phyloP scores from a whole-genome alignment of 37 sponge, comb jelly and placozoan species.

The Oopsacas minuta region DNA sequence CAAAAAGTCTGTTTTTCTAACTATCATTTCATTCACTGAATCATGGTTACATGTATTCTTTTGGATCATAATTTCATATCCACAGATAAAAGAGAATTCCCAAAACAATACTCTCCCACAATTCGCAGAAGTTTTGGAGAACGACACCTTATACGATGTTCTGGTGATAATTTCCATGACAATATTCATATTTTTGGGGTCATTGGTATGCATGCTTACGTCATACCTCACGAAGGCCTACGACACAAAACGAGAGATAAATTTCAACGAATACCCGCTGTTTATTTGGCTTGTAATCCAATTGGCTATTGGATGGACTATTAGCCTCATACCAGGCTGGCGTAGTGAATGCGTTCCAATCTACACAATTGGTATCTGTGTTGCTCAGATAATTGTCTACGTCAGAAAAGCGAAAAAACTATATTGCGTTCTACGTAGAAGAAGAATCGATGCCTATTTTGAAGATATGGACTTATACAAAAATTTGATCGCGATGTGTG shows the following conservation, averaged over 20 bases:
- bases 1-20: background rate
- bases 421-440: background rate
- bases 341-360: background rate
- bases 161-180: background rate
- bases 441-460: background rate
- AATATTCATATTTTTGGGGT: background rate
- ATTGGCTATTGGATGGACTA: background rate
- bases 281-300: background rate
- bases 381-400: background rate
- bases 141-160: background rate
- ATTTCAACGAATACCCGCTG: background rate
- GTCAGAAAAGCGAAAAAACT: background rate
- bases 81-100: background rate
- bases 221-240: background rate
- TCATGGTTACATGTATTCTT: background rate
- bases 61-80: background rate
- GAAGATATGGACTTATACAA: background rate
- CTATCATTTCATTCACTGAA: background rate
- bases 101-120: background rate
- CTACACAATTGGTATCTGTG: background rate
- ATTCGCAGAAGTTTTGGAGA: background rate
- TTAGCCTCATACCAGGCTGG: background rate
- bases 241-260: background rate
- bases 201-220: background rate
- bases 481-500: background rate